phyloP scores from a whole-genome alignment of 2,888 invertebrate genomes.

The Galeopsomyia nigrocyanea region DNA sequence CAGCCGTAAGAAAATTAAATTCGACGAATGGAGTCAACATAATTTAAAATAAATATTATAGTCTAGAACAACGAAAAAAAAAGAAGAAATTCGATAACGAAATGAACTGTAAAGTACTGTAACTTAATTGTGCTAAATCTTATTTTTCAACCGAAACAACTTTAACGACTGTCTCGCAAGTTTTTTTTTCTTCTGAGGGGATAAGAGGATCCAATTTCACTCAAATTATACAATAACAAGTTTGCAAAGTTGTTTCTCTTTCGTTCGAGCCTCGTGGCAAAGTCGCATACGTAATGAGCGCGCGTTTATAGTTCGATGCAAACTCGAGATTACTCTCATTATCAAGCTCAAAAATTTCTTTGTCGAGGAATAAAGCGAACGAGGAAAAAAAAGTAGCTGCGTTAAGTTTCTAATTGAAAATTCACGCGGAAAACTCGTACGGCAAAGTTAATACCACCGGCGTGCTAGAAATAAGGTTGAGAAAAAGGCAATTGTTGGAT shows the following conservation, averaged over 20 bases:
- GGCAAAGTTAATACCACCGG: not conserved
- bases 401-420: not conserved
- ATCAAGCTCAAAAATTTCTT: no score
- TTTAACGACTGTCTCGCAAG: conserved; percentile 24
- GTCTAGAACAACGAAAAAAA: no score
- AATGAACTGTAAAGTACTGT: not conserved
- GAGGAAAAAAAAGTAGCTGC: not conserved
- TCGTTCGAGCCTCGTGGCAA: not conserved
- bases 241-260: conserved; percentile 23
- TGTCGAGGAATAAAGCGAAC: not conserved
- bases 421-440: not conserved
- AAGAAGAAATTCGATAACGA: no score
- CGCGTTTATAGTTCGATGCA: not conserved
- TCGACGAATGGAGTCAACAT: no score
- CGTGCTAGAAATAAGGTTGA: conserved; percentile 2
- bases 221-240: conserved; percentile 40
- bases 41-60: no score
- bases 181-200: not conserved
- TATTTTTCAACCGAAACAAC: conserved; percentile 26
- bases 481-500: conserved; percentile 2
- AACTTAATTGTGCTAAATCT: not conserved
- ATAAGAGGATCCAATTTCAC: conserved; percentile 26
- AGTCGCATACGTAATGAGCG: conserved; percentile 20
- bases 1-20: no score
- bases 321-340: no score